A percentile compares a stretch with the other conserved stretches of the same genome.
phyloP scores from a whole-genome alignment of 2,113 vertebrate genomes.

The rat (Rattus norvegicus) region GRCr8 NC_086021.1:143418501-143419000 shows the following conservation, averaged over 20 bases:
- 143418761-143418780: conserved; percentile 24
- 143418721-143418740: conserved; percentile 41
- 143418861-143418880: background rate
- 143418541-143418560: background rate
- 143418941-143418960: conserved; percentile 25
- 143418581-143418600: background rate
- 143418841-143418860: background rate
- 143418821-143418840: conserved; percentile 35
- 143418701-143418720: background rate
- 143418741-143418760: conserved; percentile 12
- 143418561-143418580: background rate
- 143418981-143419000: conserved; percentile 37
- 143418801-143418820: conserved; percentile 29
- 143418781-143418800: conserved; percentile 44
- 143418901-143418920: conserved; percentile 53
- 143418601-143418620: background rate
- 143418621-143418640: background rate
- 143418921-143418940: conserved; percentile 47
- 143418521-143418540: background rate
- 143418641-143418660: conserved; percentile 4
- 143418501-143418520: background rate
- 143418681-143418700: background rate
- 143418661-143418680: background rate
- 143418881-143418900: conserved; percentile 51
- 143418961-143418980: background rate